A percentile compares a stretch with the other conserved stretches of the same genome.
These are phyloP conservation scores for Centropristis striata DNA, from an alignment of 2,113 vertebrate genomes.

Conservation along the genomic window DNA sequence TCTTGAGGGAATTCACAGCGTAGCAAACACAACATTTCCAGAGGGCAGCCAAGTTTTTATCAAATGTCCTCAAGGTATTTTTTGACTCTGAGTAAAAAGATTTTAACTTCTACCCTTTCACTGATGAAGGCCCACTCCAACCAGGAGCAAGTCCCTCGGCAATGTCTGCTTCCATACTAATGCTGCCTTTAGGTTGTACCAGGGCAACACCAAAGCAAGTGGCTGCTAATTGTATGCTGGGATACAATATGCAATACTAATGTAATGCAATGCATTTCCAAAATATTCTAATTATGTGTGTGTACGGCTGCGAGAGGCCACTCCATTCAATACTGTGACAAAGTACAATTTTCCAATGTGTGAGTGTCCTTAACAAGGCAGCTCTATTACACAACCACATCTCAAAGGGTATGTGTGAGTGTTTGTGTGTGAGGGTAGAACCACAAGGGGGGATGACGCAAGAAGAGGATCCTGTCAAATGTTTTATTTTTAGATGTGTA, in stretches of 20 bases:
- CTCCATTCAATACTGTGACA: conserved; percentile 21
- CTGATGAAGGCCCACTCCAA: conserved; percentile 15
- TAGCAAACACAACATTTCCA: conserved; percentile 47
- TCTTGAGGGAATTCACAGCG: conserved; percentile 39
- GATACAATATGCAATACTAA: background rate
- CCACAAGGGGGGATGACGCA: conserved; percentile 69
- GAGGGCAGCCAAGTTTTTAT: conserved; percentile 51
- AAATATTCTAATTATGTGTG: background rate
- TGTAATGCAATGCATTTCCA: conserved; percentile 11
- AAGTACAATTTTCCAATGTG: conserved; percentile 11
- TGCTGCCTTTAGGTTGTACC: conserved; percentile 19
- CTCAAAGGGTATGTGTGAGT: conserved; percentile 49
- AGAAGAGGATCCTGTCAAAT: conserved; percentile 76
- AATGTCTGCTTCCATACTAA: conserved; percentile 18
- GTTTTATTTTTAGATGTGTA: conserved; percentile 81
- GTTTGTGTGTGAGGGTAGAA: conserved; percentile 53
- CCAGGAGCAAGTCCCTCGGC: conserved; percentile 32
- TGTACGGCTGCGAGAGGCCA: background rate
- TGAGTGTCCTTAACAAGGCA: conserved; percentile 30
- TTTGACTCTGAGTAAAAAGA: conserved; percentile 32
- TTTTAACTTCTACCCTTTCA: conserved; percentile 46
- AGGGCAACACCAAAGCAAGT: background rate
- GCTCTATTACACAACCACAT: conserved; percentile 62
- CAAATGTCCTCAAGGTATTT: conserved; percentile 38
- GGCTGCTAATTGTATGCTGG: conserved; percentile 9